Percentiles rank a stretch among this genome's conserved stretches.
These are phyloP conservation scores for Lycia hirtaria DNA, from an alignment of 2,888 invertebrate species.

Conservation along the genomic window DNA sequence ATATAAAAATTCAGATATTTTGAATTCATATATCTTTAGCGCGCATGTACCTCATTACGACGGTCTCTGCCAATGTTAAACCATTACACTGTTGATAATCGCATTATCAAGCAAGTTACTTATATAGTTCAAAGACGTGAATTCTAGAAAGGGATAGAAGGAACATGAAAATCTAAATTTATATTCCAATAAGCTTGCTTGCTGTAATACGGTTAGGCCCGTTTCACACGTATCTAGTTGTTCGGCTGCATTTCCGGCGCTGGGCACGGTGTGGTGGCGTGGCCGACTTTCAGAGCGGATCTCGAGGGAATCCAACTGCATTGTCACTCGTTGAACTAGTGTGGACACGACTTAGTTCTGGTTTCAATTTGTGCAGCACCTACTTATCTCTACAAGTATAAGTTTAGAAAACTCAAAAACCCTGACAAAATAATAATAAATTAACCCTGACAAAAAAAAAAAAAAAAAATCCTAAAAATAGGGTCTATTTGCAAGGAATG, in stretches of 20 bases:
- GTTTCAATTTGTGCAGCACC: constrained; percentile 1
- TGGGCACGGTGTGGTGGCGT: constrained; percentile 57
- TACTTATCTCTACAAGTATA: not conserved
- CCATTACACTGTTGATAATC: too few relatives aligned
- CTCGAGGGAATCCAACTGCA: constrained; percentile 61
- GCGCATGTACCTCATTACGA: too few relatives aligned
- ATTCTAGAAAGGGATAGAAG: too few relatives aligned
- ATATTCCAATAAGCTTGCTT: constrained; percentile 3
- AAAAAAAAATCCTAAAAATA: too few relatives aligned
- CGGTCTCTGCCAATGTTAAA: too few relatives aligned
- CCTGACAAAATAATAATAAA: too few relatives aligned
- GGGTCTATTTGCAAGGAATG: too few relatives aligned
- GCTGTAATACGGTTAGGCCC: constrained; percentile 14
- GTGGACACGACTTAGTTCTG: constrained; percentile 26
- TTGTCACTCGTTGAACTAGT: constrained; percentile 53
- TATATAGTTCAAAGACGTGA: too few relatives aligned
- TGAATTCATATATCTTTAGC: too few relatives aligned
- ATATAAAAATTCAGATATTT: not conserved
- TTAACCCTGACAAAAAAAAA: too few relatives aligned
- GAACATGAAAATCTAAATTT: not conserved
- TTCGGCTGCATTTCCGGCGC: constrained; percentile 56
- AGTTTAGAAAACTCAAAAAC: too few relatives aligned
- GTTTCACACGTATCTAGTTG: constrained; percentile 43
- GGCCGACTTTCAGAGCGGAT: constrained; percentile 74
- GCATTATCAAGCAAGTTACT: too few relatives aligned